Conservation (phyloP, 2,888 invertebrate genomes). For the Metellina segmentata region DNA sequence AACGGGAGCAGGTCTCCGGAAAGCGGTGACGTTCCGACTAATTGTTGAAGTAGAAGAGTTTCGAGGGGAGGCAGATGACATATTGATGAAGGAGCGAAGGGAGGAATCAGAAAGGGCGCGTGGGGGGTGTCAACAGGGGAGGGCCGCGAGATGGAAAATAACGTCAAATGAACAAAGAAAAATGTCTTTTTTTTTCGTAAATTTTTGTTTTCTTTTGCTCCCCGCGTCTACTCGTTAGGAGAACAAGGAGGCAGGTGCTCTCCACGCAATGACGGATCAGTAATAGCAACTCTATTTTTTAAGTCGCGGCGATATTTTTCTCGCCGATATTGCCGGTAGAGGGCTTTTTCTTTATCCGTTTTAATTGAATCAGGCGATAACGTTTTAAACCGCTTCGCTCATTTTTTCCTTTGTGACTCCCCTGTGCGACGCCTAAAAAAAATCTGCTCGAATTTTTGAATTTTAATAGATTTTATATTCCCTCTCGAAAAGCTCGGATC, state of each 20-base stretch:
- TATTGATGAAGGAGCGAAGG: conserved; percentile 68
- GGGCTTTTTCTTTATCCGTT: background rate
- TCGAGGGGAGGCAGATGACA: conserved; percentile 54
- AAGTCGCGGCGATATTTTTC: conserved; percentile 6
- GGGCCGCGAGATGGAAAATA: conserved; percentile 54
- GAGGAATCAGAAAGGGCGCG: conserved; percentile 46
- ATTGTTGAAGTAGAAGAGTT: conserved; percentile 67
- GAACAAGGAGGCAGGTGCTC: conserved; percentile 62
- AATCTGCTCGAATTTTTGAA: background rate
- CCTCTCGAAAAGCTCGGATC: too few species aligned
- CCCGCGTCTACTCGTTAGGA: conserved; percentile 48
- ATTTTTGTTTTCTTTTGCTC: conserved; percentile 15
- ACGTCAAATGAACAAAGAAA: conserved; percentile 69
- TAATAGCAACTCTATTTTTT: conserved; percentile 12
- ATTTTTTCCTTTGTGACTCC: background rate
- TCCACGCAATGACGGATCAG: conserved; percentile 23
- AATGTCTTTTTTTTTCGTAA: conserved; percentile 23
- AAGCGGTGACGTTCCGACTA: conserved; percentile 67
- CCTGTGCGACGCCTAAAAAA: background rate
- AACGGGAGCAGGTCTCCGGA: background rate
- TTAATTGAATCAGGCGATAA: background rate
- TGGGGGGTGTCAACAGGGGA: conserved; percentile 51
- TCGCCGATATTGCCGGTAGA: background rate
- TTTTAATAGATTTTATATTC: background rate
- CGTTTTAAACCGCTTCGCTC: background rate